phyloP scores from a whole-genome alignment of 2,888 invertebrate genomes.

The Philonicus albiceps region DNA sequence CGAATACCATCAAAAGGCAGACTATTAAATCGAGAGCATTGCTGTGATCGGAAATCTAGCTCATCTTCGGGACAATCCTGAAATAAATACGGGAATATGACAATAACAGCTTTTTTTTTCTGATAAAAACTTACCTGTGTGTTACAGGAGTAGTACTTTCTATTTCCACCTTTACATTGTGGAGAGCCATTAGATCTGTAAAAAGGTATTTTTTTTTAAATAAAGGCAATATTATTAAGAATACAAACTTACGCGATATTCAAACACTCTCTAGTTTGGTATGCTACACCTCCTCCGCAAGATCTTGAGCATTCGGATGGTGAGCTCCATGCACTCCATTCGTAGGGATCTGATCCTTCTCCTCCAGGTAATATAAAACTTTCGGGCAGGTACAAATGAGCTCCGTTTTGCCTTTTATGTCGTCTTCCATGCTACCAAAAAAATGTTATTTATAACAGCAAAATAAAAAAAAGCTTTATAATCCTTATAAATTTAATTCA shows the following conservation, averaged over 20 bases:
- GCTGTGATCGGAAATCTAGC: conserved; percentile 84
- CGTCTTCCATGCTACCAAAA: conserved; percentile 69
- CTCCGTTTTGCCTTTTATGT: conserved; percentile 81
- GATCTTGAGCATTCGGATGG: conserved; percentile 86
- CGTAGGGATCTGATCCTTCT: conserved; percentile 69
- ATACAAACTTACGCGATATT: conserved; percentile 17
- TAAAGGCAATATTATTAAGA: not conserved
- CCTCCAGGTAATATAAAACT: conserved; percentile 77
- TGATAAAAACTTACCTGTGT: conserved; percentile 70
- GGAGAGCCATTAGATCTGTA: conserved; percentile 69
- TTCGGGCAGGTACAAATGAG: conserved; percentile 75
- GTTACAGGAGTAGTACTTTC: conserved; percentile 89
- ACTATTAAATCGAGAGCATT: conserved; percentile 86
- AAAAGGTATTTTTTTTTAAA: not conserved
- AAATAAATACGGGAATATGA: conserved; percentile 49
- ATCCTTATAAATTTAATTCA: too few relatives aligned
- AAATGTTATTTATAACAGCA: not conserved
- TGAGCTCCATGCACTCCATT: conserved; percentile 86
- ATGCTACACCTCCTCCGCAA: conserved; percentile 93
- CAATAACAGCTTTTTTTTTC: not conserved
- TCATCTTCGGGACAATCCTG: conserved; percentile 82
- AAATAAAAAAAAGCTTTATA: not conserved
- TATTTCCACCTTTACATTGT: conserved; percentile 78
- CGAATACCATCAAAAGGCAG: conserved; percentile 81
- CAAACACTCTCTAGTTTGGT: conserved; percentile 81